A percentile compares a stretch with the other conserved stretches of the same genome.
phyloP scores from a whole-genome alignment of 2,113 vertebrate species.

The Miniopterus natalensis region DNA sequence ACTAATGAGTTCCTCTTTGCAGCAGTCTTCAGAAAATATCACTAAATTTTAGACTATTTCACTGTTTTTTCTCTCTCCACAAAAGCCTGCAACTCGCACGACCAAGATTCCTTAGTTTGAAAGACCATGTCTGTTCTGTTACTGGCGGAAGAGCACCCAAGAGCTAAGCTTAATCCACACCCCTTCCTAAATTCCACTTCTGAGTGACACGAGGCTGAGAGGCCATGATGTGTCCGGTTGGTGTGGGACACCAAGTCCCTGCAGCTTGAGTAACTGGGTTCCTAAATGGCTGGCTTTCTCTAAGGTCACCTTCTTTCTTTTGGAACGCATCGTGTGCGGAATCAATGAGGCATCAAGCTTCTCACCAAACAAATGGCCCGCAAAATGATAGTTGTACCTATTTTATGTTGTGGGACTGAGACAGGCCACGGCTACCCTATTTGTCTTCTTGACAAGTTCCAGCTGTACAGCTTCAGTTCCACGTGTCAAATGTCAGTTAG shows the following conservation, averaged over 20 bases:
- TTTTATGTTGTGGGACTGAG: slow-evolving; percentile 55
- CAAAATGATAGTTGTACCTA: slow-evolving; percentile 54
- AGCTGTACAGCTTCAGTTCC: slow-evolving; percentile 34
- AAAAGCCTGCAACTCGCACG: neutral
- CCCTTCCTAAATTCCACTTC: neutral
- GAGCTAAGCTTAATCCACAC: neutral
- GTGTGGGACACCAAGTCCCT: neutral
- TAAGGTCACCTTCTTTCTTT: slow-evolving; percentile 70
- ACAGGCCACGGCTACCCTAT: slow-evolving; percentile 53
- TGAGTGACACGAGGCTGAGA: neutral
- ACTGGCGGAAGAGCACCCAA: neutral
- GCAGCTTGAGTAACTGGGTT: slow-evolving; percentile 56
- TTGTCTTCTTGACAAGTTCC: slow-evolving; percentile 77
- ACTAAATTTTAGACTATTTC: neutral
- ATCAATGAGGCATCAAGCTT: slow-evolving; percentile 66
- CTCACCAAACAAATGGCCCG: slow-evolving; percentile 68
- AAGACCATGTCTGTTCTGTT: neutral
- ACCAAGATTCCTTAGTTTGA: neutral
- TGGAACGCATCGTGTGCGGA: neutral
- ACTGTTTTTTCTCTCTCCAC: neutral
- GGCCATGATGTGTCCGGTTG: neutral
- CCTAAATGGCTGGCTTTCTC: slow-evolving; percentile 15
- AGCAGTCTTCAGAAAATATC: neutral
- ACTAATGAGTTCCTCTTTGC: neutral
- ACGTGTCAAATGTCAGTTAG: slow-evolving; percentile 61